Base-by-base conservation (phyloP, 2,888 invertebrate genomes). In the Parnassius orleans region DNA sequence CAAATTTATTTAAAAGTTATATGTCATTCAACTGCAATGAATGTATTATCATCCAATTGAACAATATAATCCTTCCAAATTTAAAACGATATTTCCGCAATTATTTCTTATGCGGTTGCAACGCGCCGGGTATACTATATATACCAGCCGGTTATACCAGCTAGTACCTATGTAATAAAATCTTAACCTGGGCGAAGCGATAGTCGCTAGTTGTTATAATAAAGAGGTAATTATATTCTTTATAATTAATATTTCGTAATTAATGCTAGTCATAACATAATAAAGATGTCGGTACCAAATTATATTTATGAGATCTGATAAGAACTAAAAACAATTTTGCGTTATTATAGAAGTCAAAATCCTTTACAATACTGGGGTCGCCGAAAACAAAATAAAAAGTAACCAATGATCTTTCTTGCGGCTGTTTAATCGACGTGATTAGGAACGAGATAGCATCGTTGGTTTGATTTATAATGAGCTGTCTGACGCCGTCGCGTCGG, bases 341-440 rank as follows among this genome's bases (percentile, higher is more conserved):
- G 52, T 47, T 54, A 59, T 63, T 55, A 56, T 56, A 59, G 52
- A 63, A 58, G 42, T 47, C 33, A 51, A 59, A 63, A 59, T 59
- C 33, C 19, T 56, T 55, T 52, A 51, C 46, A 42, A 53, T 41
- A 12, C 24, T 53, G 19, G 52, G 54, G 54, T 54, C 50, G 53
- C 33, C 46, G 59, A 51, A 63, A 58, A 59, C 42, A 55, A 55
- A 63, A 59, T 63, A 63, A 63, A 59, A 59, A 55, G n/a, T 12
- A 50, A 47, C 2, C 51, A 50, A 51, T 55, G 63, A 59, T 59
- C 55, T 65, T 68, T 71, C 67, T 70, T 66, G 68, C 65, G 68
- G 66, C 64, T 53, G 69, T 66, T 71, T 76, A 76, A 76, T 76
- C 69, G 72, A 67, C 61, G 68, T 68, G 75, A 75, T 77, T 75